phyloP scores from a whole-genome alignment of 2,888 invertebrate species.

The Mechanitis messenoides region DNA sequence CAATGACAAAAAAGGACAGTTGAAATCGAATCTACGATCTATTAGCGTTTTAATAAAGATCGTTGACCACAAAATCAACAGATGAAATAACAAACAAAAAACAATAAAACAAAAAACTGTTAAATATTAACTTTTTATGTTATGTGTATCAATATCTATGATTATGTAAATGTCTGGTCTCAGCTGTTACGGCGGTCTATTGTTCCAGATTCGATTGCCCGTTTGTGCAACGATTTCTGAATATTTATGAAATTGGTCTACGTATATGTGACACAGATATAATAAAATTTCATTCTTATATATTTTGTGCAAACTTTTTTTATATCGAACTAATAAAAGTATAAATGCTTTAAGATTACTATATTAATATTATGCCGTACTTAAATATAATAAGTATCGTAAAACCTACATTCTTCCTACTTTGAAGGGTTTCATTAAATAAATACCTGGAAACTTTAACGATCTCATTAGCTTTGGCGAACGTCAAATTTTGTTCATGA shows the following conservation, averaged over 20 bases:
- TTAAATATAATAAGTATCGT: slow-evolving; percentile 17
- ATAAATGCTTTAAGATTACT: slow-evolving; percentile 3
- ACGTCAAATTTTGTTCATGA: slow-evolving; percentile 23
- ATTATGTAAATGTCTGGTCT: slow-evolving; percentile 37
- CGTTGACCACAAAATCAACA: too few relatives aligned
- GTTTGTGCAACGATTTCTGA: slow-evolving; percentile 22
- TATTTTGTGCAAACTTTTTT: too few relatives aligned
- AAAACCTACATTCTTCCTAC: slow-evolving; percentile 15
- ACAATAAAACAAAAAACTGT: too few relatives aligned
- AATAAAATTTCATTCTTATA: too few relatives aligned
- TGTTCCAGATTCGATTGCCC: slow-evolving; percentile 32
- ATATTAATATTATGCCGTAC: slow-evolving; percentile 6
- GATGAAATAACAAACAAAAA: too few relatives aligned
- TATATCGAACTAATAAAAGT: neutral
- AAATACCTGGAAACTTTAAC: slow-evolving; percentile 23
- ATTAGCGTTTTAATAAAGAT: too few relatives aligned
- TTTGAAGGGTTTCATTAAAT: slow-evolving; percentile 27
- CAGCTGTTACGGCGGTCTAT: slow-evolving; percentile 36
- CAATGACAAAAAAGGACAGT: neutral
- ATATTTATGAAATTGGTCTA: slow-evolving; percentile 29
- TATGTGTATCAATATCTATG: neutral
- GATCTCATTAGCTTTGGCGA: slow-evolving; percentile 19
- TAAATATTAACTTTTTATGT: too few relatives aligned
- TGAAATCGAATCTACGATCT: too few relatives aligned
- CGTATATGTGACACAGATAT: too few relatives aligned